Percentiles rank a stretch among this genome's conserved stretches.
Evolutionary conservation across 2,113 vertebrate species (phyloP).

Genomic region (Hemichromis elongatus): DNA sequence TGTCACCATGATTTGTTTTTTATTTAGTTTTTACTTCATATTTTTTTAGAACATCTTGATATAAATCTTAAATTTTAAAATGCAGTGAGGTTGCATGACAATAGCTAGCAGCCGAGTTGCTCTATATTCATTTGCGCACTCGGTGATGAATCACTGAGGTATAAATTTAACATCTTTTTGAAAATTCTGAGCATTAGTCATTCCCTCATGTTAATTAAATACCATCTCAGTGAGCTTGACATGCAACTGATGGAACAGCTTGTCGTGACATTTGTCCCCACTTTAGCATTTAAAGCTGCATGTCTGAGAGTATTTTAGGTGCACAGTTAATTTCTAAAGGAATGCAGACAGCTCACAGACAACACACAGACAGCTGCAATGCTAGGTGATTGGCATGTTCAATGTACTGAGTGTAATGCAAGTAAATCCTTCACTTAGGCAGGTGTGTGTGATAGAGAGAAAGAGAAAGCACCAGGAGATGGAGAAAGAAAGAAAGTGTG

Average conservation of each 20-base stretch:
- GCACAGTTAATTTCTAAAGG: conserved; percentile 58
- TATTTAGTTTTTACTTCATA: neutral
- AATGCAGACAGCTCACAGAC: conserved; percentile 62
- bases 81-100: neutral
- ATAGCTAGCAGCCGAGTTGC: neutral
- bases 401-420: conserved; percentile 64
- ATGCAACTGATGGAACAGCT: conserved; percentile 29
- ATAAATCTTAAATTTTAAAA: conserved; percentile 10
- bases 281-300: conserved; percentile 32
- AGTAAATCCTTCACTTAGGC: conserved; percentile 64
- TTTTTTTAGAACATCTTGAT: conserved; percentile 5
- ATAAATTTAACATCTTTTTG: conserved; percentile 6
- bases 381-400: conserved; percentile 62
- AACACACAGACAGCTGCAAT: conserved; percentile 61
- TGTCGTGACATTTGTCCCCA: conserved; percentile 56
- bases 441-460: conserved; percentile 48
- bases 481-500: neutral
- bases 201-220: conserved; percentile 48
- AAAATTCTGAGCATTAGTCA: conserved; percentile 34
- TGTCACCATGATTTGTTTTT: neutral
- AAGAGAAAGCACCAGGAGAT: conserved; percentile 27
- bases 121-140: neutral
- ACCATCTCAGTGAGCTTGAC: conserved; percentile 41
- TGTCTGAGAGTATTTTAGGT: conserved; percentile 52
- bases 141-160: neutral